Conservation (phyloP, 1,140 invertebrate genomes). For the Sesamia nonagrioides region DNA sequence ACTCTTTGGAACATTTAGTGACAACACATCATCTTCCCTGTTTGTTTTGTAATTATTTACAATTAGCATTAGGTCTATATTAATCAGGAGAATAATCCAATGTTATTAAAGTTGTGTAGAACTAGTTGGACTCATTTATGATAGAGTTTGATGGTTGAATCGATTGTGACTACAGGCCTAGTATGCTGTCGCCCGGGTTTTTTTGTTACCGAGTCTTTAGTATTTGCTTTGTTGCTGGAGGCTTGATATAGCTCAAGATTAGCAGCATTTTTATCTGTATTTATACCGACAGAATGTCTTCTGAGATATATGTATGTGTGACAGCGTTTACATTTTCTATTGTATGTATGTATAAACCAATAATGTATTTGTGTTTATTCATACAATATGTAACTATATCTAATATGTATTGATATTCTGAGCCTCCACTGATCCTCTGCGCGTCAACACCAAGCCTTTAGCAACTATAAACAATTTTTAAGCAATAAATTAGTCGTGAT, state of each 20-base stretch:
- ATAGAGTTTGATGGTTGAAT: constrained; percentile 53
- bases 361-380: neutral
- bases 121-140: constrained; percentile 64
- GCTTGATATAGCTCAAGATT: neutral
- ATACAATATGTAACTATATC: neutral
- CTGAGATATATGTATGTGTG: neutral
- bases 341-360: neutral
- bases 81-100: constrained; percentile 71
- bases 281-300: neutral
- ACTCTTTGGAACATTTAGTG: constrained; percentile 60
- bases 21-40: constrained; percentile 68
- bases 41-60: constrained; percentile 77
- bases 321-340: neutral
- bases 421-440: neutral
- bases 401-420: neutral
- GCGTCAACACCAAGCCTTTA: neutral
- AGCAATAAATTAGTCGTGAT: constrained; percentile 45
- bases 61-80: constrained; percentile 72
- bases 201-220: constrained; percentile 46
- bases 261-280: neutral
- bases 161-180: constrained; percentile 74
- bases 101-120: constrained; percentile 82
- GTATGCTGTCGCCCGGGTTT: constrained; percentile 58
- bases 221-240: constrained; percentile 28
- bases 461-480: constrained; percentile 1